Conservation (phyloP, 2,113 vertebrate species). For the Elephantulus edwardii region DNA sequence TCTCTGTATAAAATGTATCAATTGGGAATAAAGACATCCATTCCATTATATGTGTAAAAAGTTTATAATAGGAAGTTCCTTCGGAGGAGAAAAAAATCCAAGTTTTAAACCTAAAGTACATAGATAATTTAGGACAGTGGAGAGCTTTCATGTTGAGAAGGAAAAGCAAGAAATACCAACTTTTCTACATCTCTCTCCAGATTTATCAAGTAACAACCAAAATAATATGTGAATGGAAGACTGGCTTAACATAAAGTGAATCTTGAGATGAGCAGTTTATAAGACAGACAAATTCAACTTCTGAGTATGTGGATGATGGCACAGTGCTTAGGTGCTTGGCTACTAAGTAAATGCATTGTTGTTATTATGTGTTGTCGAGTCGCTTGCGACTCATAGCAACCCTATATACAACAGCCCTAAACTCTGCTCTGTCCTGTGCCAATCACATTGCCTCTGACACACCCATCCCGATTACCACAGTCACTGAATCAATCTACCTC, state of each 20-base stretch:
- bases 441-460: too few relatives aligned
- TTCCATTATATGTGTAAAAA: slow-evolving; percentile 2
- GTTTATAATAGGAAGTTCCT: background rate
- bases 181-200: background rate
- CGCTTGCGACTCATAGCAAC: too few relatives aligned
- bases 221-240: background rate
- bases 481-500: too few relatives aligned
- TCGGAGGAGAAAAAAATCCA: background rate
- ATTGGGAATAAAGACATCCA: background rate
- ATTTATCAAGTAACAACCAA: background rate
- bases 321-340: background rate
- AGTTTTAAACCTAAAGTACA: background rate
- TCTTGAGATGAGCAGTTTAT: background rate
- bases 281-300: background rate
- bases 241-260: background rate
- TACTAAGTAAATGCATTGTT: background rate
- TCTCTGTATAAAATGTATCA: background rate
- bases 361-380: too few relatives aligned
- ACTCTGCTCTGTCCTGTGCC: too few relatives aligned
- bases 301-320: background rate
- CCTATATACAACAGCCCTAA: too few relatives aligned
- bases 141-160: background rate
- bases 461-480: too few relatives aligned
- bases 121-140: background rate
- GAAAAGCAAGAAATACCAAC: background rate